A percentile compares a stretch with the other conserved stretches of the same genome.
Conservation (phyloP, 2,888 invertebrate genomes). For the Mythimna vitellina region DNA sequence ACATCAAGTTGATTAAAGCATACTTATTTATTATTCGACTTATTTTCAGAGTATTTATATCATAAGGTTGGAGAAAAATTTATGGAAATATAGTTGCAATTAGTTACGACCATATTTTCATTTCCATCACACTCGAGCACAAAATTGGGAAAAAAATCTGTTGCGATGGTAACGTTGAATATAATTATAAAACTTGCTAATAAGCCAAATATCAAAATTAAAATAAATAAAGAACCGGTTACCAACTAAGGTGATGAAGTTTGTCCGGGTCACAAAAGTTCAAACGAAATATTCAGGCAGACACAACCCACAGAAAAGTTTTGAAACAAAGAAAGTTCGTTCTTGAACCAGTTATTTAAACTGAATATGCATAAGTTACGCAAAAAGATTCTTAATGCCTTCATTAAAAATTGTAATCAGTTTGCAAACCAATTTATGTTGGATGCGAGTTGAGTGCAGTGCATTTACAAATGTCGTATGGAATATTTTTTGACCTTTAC, state of each 20-base stretch:
- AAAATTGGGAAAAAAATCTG: not conserved
- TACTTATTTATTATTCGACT: too few species aligned
- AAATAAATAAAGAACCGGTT: conserved; percentile 31
- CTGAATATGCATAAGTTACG: conserved; percentile 69
- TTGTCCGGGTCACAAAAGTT: conserved; percentile 28
- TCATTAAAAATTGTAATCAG: conserved; percentile 63
- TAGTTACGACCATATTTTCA: too few species aligned
- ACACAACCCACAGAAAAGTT: conserved; percentile 34
- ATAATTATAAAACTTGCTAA: conserved; percentile 8
- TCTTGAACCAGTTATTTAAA: conserved; percentile 70
- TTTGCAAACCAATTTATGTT: conserved; percentile 44
- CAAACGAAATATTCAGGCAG: conserved; percentile 16
- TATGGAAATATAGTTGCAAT: too few species aligned
- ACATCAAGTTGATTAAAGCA: too few species aligned
- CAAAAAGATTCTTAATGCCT: conserved; percentile 63
- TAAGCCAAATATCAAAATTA: conserved; percentile 4
- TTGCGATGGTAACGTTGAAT: too few species aligned
- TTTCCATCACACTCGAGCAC: not conserved
- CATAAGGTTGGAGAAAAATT: too few species aligned
- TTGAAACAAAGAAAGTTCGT: conserved; percentile 72
- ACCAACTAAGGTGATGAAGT: conserved; percentile 15
- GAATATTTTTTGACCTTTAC: conserved; percentile 29
- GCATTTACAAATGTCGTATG: conserved; percentile 44
- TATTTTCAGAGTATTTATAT: too few species aligned
- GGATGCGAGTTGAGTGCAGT: conserved; percentile 34